Evolutionary conservation across 2,888 invertebrate genomes (phyloP), one percentile per base, ranked within the genome.

Genomic region (Leptopterna dolabrata): DNA sequence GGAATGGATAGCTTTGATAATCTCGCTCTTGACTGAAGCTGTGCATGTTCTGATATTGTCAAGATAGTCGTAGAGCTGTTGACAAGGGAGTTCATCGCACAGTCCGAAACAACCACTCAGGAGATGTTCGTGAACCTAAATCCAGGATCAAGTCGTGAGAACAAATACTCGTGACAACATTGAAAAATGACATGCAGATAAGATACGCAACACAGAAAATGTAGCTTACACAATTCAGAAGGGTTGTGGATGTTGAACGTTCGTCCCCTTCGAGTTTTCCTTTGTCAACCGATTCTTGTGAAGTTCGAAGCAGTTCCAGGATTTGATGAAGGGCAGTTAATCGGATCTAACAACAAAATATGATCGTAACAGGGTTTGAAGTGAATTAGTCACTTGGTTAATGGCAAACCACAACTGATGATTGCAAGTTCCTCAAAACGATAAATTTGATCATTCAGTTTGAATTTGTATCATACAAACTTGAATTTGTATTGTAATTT

Each of bases 31-130:
- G 1, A 93, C 91, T 87, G 91, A 90, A 4, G 91, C 90, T 0
- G 93, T 92, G 0, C 94, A 92, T 11, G 93, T 92, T 89, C 93
- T 92, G 36, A 94, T 93, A 24, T 93, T 93, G 90, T 94, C 94
- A 90, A 94, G 91, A 90, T 94, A 94, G 90, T 94, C 94, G 89
- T 92, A 92, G 13, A 93, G 91, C 89, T 93, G 93, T 0, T 92
- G 91, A 83, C 91, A 91, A 4, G 91, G 90, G n/a, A 92, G 91
- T 70, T 89, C 89, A 27, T 89, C 90, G 70, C 89, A 90, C 24
- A 93, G 91, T 11, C 92, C 92, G 90, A 93, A 93, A 89, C 92
- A 92, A 4, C 93, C 93, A 27, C 92, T 92, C 84, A 93, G 90
- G 3, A 93, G 91, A 90, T 93, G 92, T 19, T 93, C 91, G 88